These are phyloP conservation scores for Neolamprologus fasciatus DNA, from an alignment of 2,113 vertebrate genomes.

Conservation along the genomic window DNA sequence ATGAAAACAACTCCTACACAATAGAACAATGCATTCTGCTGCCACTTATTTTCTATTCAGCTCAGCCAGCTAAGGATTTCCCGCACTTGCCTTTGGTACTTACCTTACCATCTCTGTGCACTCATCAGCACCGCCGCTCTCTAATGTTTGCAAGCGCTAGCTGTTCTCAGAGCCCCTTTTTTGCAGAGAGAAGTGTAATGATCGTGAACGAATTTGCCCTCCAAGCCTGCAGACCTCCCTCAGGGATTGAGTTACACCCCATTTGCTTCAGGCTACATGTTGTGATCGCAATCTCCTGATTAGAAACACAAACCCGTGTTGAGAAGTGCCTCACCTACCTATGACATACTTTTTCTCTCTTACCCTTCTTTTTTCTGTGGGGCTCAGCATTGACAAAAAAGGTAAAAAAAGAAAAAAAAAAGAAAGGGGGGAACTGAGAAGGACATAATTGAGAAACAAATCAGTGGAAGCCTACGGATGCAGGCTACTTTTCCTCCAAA, in stretches of 20 bases:
- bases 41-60: conserved; percentile 13
- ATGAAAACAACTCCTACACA: conserved; percentile 9
- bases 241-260: conserved; percentile 30
- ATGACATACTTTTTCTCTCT: neutral
- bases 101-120: neutral
- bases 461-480: neutral
- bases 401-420: neutral
- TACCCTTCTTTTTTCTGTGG: neutral
- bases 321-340: neutral
- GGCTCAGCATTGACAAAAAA: neutral
- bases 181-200: conserved; percentile 29
- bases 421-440: neutral
- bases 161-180: neutral
- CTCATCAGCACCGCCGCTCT: neutral
- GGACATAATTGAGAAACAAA: neutral
- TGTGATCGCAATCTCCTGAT: conserved; percentile 50
- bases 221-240: conserved; percentile 27
- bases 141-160: conserved; percentile 4
- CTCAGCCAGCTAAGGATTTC: conserved; percentile 20
- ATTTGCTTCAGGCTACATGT: conserved; percentile 44
- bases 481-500: neutral
- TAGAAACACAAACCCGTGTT: conserved; percentile 37
- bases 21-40: conserved; percentile 34
- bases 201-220: conserved; percentile 31
- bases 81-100: conserved; percentile 1